Conservation (phyloP, 2,888 invertebrate species). For the Holacanthella duospinosa region DNA sequence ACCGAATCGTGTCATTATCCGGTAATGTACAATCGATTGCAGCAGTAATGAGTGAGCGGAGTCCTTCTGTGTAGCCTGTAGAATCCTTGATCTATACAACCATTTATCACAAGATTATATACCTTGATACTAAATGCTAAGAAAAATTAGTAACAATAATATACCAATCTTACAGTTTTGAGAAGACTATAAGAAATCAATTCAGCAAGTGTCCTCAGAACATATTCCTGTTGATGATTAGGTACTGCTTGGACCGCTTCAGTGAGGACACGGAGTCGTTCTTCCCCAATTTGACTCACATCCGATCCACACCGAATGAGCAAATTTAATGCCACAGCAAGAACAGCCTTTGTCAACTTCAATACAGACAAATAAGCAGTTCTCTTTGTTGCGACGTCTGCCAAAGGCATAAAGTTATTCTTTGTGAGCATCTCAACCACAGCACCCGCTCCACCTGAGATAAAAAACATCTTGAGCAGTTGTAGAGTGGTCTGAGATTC, state of each 20-base stretch:
- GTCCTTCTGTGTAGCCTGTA: constrained; percentile 33
- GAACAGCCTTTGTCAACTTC: constrained; percentile 74
- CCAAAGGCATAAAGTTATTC: constrained; percentile 68
- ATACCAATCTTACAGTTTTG: constrained; percentile 51
- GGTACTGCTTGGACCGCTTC: constrained; percentile 50
- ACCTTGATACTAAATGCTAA: neutral
- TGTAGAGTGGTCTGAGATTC: constrained; percentile 50
- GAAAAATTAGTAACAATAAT: neutral
- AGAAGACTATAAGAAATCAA: constrained; percentile 72
- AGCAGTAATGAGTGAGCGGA: constrained; percentile 23
- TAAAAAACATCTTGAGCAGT: constrained; percentile 37
- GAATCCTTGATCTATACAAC: constrained; percentile 40
- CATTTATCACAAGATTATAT: too few relatives aligned
- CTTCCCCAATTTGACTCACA: constrained; percentile 20
- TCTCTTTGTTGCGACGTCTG: constrained; percentile 64
- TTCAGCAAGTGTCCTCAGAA: constrained; percentile 69
- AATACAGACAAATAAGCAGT: constrained; percentile 79
- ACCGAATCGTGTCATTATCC: constrained; percentile 59
- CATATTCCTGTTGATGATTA: constrained; percentile 70
- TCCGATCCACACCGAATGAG: constrained; percentile 49
- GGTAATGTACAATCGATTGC: constrained; percentile 53
- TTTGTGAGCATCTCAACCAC: constrained; percentile 72
- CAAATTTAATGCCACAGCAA: constrained; percentile 76
- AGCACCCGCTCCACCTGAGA: constrained; percentile 54
- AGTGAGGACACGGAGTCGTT: constrained; percentile 26